A percentile compares a stretch with the other conserved stretches of the same genome.
Conservation (phyloP, 2,113 vertebrate genomes). For the Piaya cayana region DNA sequence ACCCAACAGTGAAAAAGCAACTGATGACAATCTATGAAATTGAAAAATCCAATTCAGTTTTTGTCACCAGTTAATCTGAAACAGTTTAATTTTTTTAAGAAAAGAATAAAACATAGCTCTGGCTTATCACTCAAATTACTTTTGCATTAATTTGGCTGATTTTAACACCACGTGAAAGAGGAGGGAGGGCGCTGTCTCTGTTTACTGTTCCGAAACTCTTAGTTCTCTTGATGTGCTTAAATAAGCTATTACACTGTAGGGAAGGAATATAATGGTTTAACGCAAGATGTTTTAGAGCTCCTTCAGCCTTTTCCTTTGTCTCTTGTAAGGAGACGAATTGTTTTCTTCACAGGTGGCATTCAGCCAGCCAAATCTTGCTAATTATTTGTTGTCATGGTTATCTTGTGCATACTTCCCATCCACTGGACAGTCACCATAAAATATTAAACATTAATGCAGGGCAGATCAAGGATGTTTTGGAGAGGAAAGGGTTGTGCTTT, state of each 20-base stretch:
- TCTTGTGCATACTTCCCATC: not conserved
- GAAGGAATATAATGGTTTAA: conserved; percentile 13
- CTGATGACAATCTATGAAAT: conserved; percentile 38
- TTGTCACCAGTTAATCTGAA: conserved; percentile 11
- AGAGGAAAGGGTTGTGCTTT: not conserved
- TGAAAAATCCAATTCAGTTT: conserved; percentile 11
- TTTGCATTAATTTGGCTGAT: conserved; percentile 25
- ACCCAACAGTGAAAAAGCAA: not conserved
- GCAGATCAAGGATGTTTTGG: not conserved
- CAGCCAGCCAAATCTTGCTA: not conserved
- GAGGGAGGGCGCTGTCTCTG: not conserved
- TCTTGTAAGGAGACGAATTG: not conserved
- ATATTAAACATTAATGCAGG: not conserved
- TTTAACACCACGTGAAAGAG: conserved; percentile 10
- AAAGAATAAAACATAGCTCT: not conserved
- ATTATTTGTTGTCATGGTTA: conserved; percentile 21
- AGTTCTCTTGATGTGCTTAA: conserved; percentile 40
- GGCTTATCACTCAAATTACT: conserved; percentile 49
- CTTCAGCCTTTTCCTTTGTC: not conserved
- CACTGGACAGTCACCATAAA: not conserved
- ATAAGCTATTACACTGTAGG: conserved; percentile 30
- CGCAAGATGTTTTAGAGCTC: not conserved
- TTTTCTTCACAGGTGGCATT: conserved; percentile 15
- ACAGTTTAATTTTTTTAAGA: conserved; percentile 30
- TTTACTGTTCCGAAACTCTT: conserved; percentile 19